Base-by-base conservation (phyloP, 37 sponge, comb jelly and placozoan species). In the Spongilla lacustris region DNA sequence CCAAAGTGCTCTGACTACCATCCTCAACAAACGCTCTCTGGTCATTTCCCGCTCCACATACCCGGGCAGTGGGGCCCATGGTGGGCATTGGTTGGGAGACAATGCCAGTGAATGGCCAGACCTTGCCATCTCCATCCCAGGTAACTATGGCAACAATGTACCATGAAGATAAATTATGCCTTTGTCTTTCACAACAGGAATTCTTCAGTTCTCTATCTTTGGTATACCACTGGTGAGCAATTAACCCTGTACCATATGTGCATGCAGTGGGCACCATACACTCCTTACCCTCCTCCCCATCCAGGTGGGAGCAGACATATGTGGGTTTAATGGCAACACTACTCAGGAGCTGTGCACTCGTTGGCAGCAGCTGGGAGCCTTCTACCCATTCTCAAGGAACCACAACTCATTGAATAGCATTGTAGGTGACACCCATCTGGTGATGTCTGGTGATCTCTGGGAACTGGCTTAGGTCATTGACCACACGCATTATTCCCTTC, bases 281-380 rank as follows among this genome's bases (percentile, higher is more conserved):
- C 33, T 33, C 4, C 34, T 13, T 74, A 31, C 28, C 46, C 46
- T 46, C 46, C 46, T 46, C 46, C 33, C 36, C 27, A n/a, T 89
- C 17, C 58, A 93, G 93, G 93, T 93, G 48, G 96, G 96, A 0
- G 94, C 92, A n/a, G 94, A 96, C 67, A 93, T 96, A 50, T 93
- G 96, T 80, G 96, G 96, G 24, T 96, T 93, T 58, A 66, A 68
- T 80, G 96, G 82, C 77, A 83, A 89, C 71, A 78, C 92, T 32
- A 91, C 89, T 30, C 90, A 86, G 37, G 87, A 93, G 86, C 76
- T 96, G 76, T 93, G 94, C 35, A 81, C 76, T 24, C 71, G 96
- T 28, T 96, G 96, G 96, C 77, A 86, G 58, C 89, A 96, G 83
- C 68, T 96, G 1, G 96, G 96, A 68, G 91, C 96, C 19, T 96